A percentile compares a stretch with the other conserved stretches of the same genome.
These are phyloP conservation scores for Lamellibrachia satsuma DNA, from an alignment of 2,888 invertebrate species.

Conservation along the genomic window DNA sequence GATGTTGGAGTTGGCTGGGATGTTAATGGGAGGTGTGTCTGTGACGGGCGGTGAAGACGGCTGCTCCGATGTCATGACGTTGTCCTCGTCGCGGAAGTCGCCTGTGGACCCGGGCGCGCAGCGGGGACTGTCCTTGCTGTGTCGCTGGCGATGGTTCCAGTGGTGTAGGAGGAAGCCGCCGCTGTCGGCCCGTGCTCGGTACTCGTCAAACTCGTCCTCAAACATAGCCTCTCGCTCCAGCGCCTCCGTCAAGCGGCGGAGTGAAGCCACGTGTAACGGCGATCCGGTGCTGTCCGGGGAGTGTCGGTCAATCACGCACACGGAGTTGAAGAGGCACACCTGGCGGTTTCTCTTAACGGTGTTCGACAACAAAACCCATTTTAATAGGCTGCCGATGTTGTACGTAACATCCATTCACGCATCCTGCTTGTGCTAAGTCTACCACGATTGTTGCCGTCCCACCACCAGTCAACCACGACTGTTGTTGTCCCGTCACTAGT, in stretches of 20 bases:
- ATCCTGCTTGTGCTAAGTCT: neutral
- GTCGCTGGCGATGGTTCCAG: neutral
- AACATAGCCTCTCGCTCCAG: neutral
- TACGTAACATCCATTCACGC: conserved; percentile 17
- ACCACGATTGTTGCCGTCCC: neutral
- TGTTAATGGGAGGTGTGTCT: neutral
- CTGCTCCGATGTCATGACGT: neutral
- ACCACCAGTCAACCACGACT: neutral
- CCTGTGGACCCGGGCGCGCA: neutral
- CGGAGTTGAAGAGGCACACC: neutral
- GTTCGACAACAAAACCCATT: conserved; percentile 9
- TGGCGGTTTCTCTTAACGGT: neutral
- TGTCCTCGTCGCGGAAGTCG: neutral
- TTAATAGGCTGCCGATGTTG: neutral
- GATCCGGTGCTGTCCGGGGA: neutral
- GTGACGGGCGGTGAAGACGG: neutral
- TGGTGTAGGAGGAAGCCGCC: neutral
- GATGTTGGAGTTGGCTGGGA: neutral
- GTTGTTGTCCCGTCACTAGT: neutral
- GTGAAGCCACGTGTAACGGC: neutral
- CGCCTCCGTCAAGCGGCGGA: neutral
- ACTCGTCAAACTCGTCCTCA: neutral
- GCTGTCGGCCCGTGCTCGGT: neutral
- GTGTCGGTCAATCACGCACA: neutral
- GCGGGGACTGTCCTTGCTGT: neutral